Percentiles rank a stretch among this genome's conserved stretches.
phyloP scores from a whole-genome alignment of 2,888 invertebrate species.

The Caenorhabditis sp. region DNA sequence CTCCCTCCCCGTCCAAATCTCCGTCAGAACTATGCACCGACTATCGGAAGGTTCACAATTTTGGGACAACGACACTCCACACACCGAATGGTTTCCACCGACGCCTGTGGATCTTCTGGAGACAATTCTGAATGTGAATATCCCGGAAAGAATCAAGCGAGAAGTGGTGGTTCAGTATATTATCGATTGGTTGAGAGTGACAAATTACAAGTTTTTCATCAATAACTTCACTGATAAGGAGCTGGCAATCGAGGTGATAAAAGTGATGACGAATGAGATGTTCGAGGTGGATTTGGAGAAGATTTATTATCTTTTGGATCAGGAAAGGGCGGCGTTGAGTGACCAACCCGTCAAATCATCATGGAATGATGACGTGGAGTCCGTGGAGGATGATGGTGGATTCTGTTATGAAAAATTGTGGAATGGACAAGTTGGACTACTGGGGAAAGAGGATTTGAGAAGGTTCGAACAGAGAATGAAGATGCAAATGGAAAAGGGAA shows the following conservation, averaged over 20 bases:
- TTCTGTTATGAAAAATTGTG: slow-evolving; percentile 28
- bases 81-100: slow-evolving; percentile 60
- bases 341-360: not conserved
- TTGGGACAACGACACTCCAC: slow-evolving; percentile 50
- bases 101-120: slow-evolving; percentile 51
- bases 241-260: slow-evolving; percentile 32
- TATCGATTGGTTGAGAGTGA: slow-evolving; percentile 46
- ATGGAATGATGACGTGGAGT: not conserved
- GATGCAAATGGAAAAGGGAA: not conserved
- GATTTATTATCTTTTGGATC: slow-evolving; percentile 41
- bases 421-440: slow-evolving; percentile 19
- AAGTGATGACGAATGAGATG: slow-evolving; percentile 43
- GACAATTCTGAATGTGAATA: slow-evolving; percentile 32
- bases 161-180: slow-evolving; percentile 54
- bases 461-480: slow-evolving; percentile 25
- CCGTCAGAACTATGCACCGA: slow-evolving; percentile 25
- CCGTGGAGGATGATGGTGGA: slow-evolving; percentile 19
- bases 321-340: slow-evolving; percentile 32
- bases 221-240: not conserved
- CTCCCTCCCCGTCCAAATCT: slow-evolving; percentile 41
- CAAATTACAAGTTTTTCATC: not conserved
- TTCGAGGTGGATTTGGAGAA: slow-evolving; percentile 41
- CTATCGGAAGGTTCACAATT: slow-evolving; percentile 21
- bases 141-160: slow-evolving; percentile 46
- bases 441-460: slow-evolving; percentile 15